Conservation (phyloP, 2,888 invertebrate species). For the Byasa hedistus region DNA sequence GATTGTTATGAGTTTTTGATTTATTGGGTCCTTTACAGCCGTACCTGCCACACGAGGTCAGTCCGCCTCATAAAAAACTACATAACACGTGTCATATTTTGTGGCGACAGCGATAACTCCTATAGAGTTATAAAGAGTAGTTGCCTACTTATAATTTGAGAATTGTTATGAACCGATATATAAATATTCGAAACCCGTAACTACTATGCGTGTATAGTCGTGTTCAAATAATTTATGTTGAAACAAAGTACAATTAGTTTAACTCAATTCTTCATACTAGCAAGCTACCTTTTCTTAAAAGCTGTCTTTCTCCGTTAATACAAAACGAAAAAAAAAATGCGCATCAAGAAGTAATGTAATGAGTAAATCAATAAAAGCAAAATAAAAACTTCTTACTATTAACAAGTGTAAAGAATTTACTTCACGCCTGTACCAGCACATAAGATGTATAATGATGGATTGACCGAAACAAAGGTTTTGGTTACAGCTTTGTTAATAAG, state of each 20-base stretch:
- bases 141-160: slow-evolving; percentile 33
- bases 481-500: slow-evolving; percentile 1
- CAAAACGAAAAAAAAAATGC: no score
- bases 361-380: background rate
- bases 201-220: background rate
- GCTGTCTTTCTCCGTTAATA: no score
- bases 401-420: background rate
- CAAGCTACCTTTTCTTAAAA: no score
- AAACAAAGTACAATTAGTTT: background rate
- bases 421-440: background rate
- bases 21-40: slow-evolving; percentile 29
- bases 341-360: no score
- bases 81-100: slow-evolving; percentile 35
- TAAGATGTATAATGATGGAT: background rate
- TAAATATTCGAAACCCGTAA: slow-evolving; percentile 17
- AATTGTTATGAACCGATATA: slow-evolving; percentile 46
- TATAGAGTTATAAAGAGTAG: background rate
- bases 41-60: slow-evolving; percentile 29
- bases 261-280: no score
- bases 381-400: background rate
- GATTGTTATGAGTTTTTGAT: slow-evolving; percentile 28
- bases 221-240: background rate
- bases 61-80: slow-evolving; percentile 27
- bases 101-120: slow-evolving; percentile 30
- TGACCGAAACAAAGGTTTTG: background rate